Base-by-base conservation (phyloP, 92 coral and sea anemone genomes). In the Bergia puertoricense region DNA sequence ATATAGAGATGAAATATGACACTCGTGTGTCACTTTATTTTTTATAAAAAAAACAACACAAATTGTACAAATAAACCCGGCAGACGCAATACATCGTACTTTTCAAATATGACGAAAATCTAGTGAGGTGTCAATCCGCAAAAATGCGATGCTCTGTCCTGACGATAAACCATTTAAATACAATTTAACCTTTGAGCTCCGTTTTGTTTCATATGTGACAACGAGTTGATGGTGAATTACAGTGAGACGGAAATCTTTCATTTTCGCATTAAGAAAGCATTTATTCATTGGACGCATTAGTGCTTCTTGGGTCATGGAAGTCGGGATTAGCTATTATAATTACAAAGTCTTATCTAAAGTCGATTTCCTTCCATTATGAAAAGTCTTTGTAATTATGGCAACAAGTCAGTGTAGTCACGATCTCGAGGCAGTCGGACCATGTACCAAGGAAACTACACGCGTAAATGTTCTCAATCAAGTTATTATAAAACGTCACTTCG, bases 341-440 rank as follows among this genome's bases (percentile, higher is more conserved):
- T 51, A 79, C 83, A 79, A 74, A 56, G 65, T 54, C 83, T 54
- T 79, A 79, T 79, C 67, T 79, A 22, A 78, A 79, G 30, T 51
- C 2, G 42, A 43, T 38, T 79, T 79, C 83, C 45, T 79, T 79
- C 83, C 43, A 79, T 79, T 79, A 23, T 18, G 44, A 30, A 72
- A 72, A 72, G 0, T 74, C 46, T 40, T 74, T 74, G 20, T 8
- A 74, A 74, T 51, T 23, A n/a, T 2, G 67, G 22, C 10, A 50
- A 8, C 39, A 62, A 2, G 10, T 48, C 13, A 79, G 69, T 7
- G 69, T 45, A 51, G 23, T 23, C 67, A 79, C 83, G 41, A 57
- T 76, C 80, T 51, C 48, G 23, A 16, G 80, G 23, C 8, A 0
- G 79, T 2, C 50, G 0, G 50, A 6, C 7, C 9, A 23, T 72